Conservation (phyloP, 30 jellyfish, hydroid and myxozoan genomes). For the Aurelia sp. region DNA sequence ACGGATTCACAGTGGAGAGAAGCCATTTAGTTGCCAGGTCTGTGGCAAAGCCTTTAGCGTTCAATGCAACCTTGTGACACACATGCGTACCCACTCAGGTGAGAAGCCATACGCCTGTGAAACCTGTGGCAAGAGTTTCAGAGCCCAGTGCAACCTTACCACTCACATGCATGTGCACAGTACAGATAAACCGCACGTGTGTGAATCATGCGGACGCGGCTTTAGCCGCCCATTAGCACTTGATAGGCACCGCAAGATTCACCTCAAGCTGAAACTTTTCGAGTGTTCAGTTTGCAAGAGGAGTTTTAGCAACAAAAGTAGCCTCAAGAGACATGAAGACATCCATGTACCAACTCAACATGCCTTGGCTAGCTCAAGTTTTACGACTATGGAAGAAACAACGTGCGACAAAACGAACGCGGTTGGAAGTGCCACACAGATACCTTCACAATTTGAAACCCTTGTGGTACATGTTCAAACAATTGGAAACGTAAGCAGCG, state of each 20-base stretch:
- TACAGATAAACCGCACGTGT: conserved; percentile 44
- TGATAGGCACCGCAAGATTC: conserved; percentile 51
- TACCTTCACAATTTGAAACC: too few relatives aligned
- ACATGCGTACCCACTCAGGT: conserved; percentile 66
- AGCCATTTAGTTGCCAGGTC: conserved; percentile 48
- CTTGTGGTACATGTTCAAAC: too few relatives aligned
- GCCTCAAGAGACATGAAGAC: conserved; percentile 40
- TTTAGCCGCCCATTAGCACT: conserved; percentile 56
- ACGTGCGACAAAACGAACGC: too few relatives aligned
- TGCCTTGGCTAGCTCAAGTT: background rate
- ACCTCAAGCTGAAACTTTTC: conserved; percentile 26
- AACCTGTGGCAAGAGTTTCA: conserved; percentile 50
- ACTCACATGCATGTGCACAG: conserved; percentile 75
- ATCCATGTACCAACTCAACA: conserved; percentile 1
- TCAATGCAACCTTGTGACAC: conserved; percentile 64
- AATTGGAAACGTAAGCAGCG: too few relatives aligned
- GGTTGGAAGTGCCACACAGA: too few relatives aligned
- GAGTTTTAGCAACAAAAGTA: conserved; percentile 24
- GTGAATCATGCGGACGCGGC: conserved; percentile 55
- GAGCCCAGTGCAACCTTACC: conserved; percentile 71
- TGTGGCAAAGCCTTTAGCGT: conserved; percentile 57
- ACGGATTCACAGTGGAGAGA: conserved; percentile 65
- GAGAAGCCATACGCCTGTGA: conserved; percentile 62
- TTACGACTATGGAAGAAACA: too few relatives aligned
- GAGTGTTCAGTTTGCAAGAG: conserved; percentile 44